Base-by-base conservation (phyloP, 2,797 vertebrate species). In the Brachymystax lenok region DNA sequence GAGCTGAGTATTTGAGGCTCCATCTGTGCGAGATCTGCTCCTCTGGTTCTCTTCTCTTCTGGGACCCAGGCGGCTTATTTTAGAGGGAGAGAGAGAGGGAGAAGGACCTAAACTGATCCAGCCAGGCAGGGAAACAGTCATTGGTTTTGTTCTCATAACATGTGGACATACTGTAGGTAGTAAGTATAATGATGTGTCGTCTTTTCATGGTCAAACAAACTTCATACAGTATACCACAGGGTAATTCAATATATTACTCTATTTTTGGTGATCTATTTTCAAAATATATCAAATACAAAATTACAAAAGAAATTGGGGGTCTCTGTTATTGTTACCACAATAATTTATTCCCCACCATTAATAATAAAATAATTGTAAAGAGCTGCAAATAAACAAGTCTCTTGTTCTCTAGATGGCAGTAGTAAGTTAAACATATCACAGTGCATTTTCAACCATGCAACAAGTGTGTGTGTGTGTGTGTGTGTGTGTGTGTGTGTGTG, bases 391-490 rank as follows among this genome's bases (percentile, higher is more conserved):
- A 79, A 73, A 77, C 27, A 79, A 74, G 77, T 76, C 73, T 64
- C 68, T 61, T 77, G 69, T 88, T 93, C 94, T 92, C 93, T 95
- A 95, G 95, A 94, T 95, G 94, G 95, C 94, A 95, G 94, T 94
- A 93, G 93, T 93, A 90, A 93, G 94, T 94, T 87, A 91, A 83
- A 83, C 88, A 89, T 80, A 69, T 89, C 74, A 86, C 73, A 63
- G 81, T 80, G 78, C 74, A 77, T 66, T 68, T 74, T 78, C 76
- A 59, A 33, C 76, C 71, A 75, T 59, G 24, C 51, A 59, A 76
- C 52, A 74, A 54, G 75, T 86, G 74, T 81, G 50, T 69, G 69
- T 73, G 78, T 75, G 77, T n/a, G n/a, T n/a, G n/a, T n/a, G n/a
- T n/a, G n/a, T n/a, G n/a, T n/a, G n/a, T n/a, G n/a, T n/a, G n/a